Base-by-base conservation (phyloP, 2,797 vertebrate genomes). In the Sphaeramia orbicularis region DNA sequence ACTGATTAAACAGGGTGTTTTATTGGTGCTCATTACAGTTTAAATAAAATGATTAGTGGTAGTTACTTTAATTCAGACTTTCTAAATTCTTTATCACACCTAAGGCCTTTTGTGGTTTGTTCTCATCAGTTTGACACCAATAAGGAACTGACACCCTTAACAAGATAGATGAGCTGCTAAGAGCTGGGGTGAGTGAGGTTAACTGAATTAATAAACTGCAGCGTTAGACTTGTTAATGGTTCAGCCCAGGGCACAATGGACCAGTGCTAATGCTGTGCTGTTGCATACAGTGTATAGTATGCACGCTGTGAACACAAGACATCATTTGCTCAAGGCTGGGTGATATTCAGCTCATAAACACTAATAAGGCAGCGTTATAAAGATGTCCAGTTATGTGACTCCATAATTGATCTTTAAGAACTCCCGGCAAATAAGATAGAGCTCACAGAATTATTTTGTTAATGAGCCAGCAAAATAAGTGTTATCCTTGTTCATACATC, bases 161-260 rank as follows among this genome's bases (percentile, higher is more conserved):
- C 30, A 41, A 54, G 48, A n/a, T 32, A 30, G 36, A 65, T 49
- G 47, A 63, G 44, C 47, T 16, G 8, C 30, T 45, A 10, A 37
- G 18, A 48, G 36, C 61, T 42, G 21, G 13, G 41, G 11, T 43
- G 36, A 76, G 50, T n/a, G 37, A 70, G 35, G 52, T 42, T 53
- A 52, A 45, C n/a, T 56, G 71, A 59, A 62, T 74, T 65, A 72
- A 71, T 57, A 45, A 56, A n/a, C 7, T 37, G 47, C 69, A 59
- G 14, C 32, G 30, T 68, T 44, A 40, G 55, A 71, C 52, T 63
- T 52, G 30, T 18, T 47, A 42, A 54, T 32, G 24, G 58, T 16
- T 55, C 2, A 43, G 27, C n/a, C 43, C 13, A 21, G 32, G 12
- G 27, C 10, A 10, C 13, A 10, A 3, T 10, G 51, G 42, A 7